A percentile compares a stretch with the other conserved stretches of the same genome.
phyloP scores from a whole-genome alignment of 2,888 invertebrate genomes.

The Euproctis similis region DNA sequence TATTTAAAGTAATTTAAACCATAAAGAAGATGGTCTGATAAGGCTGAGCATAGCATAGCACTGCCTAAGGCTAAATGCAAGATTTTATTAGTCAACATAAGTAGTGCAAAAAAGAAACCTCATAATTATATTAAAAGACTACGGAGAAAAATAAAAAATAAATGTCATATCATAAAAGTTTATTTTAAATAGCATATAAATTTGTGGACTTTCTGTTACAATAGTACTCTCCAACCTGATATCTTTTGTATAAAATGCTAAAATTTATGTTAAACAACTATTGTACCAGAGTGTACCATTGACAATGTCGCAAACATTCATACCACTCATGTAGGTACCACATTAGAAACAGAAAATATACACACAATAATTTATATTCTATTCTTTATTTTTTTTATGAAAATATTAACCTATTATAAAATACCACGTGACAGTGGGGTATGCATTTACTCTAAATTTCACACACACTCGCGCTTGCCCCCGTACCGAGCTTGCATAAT shows the following conservation, averaged over 20 bases:
- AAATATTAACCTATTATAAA: constrained; percentile 62
- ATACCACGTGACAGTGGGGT: constrained; percentile 62
- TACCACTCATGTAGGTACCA: constrained; percentile 44
- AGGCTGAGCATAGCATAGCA: no score
- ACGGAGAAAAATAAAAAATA: no score
- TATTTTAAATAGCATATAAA: constrained; percentile 73
- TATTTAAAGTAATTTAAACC: no score
- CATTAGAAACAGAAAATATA: constrained; percentile 66
- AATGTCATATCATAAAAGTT: constrained; percentile 68
- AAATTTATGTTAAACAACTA: constrained; percentile 60
- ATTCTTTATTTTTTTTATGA: constrained; percentile 47
- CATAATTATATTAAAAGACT: no score
- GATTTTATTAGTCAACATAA: no score
- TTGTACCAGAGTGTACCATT: constrained; percentile 59
- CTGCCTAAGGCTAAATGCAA: no score
- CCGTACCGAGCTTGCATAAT: constrained; percentile 46
- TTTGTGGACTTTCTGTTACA: constrained; percentile 75
- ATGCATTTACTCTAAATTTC: constrained; percentile 56
- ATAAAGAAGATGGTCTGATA: no score
- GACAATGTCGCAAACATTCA: constrained; percentile 46
- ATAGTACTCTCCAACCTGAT: constrained; percentile 70
- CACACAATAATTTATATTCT: constrained; percentile 73
- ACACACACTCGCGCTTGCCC: constrained; percentile 57
- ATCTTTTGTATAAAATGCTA: constrained; percentile 71
- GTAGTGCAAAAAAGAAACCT: no score